These are phyloP conservation scores for Arion vulgaris DNA, from an alignment of 1,140 invertebrate genomes.

Conservation along the genomic window DNA sequence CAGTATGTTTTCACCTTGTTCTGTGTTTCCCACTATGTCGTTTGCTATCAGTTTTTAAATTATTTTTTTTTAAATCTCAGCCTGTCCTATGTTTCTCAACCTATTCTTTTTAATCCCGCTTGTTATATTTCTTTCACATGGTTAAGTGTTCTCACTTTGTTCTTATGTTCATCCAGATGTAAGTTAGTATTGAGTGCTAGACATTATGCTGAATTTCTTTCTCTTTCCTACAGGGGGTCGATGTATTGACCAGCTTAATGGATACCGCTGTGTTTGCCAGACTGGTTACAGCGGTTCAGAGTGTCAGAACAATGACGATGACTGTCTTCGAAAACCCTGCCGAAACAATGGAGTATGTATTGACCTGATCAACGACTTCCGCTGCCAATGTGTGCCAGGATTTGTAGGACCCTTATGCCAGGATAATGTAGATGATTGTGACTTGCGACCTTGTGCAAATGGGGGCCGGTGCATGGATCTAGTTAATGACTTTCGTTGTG, in stretches of 20 bases:
- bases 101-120: no score
- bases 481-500: slow-evolving; percentile 82
- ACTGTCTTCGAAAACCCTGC: slow-evolving; percentile 88
- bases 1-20: no score
- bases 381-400: slow-evolving; percentile 89
- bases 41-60: no score
- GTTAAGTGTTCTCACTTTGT: no score
- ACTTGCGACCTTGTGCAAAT: slow-evolving; percentile 64
- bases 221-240: slow-evolving; percentile 66
- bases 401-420: slow-evolving; percentile 88
- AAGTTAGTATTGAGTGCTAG: no score
- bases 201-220: no score
- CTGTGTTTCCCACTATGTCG: no score
- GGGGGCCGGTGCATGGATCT: slow-evolving; percentile 65
- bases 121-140: no score
- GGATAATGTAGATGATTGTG: slow-evolving; percentile 67
- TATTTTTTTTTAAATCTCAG: no score
- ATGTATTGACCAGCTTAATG: slow-evolving; percentile 80
- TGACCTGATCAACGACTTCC: slow-evolving; percentile 71
- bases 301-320: slow-evolving; percentile 92
- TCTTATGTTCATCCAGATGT: no score
- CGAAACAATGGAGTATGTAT: slow-evolving; percentile 90
- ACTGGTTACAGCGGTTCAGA: slow-evolving; percentile 78
- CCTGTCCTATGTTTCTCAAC: no score
- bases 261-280: slow-evolving; percentile 85